phyloP scores from a whole-genome alignment of 2,113 vertebrate species.

The Lycaon pictus region DNA sequence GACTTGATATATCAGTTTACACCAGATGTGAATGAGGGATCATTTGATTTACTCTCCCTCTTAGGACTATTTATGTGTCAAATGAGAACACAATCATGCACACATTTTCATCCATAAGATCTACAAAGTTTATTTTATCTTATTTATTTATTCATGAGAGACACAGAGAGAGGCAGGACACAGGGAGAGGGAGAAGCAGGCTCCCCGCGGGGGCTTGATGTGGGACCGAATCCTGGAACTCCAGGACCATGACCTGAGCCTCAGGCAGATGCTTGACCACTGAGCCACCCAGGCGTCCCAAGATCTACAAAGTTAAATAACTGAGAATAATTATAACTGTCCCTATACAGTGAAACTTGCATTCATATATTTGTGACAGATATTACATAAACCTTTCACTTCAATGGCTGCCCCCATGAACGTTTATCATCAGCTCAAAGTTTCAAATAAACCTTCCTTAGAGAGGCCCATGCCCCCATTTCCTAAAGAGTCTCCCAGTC shows the following conservation, averaged over 20 bases:
- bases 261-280: too few species aligned
- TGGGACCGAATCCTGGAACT: too few species aligned
- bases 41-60: background rate
- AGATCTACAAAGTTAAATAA: background rate
- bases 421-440: background rate
- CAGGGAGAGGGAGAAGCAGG: too few species aligned
- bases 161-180: too few species aligned
- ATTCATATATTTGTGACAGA: background rate
- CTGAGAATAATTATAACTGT: background rate
- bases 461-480: background rate
- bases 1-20: background rate
- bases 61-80: background rate
- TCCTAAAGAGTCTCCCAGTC: background rate
- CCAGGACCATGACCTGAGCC: too few species aligned
- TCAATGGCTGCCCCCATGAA: fast-evolving
- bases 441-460: background rate
- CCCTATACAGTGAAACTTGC: background rate
- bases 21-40: background rate
- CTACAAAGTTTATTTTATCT: too few species aligned
- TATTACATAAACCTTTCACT: background rate
- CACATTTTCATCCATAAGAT: background rate
- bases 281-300: too few species aligned
- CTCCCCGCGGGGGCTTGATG: too few species aligned
- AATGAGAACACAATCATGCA: background rate
- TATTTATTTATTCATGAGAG: too few species aligned